phyloP scores from a whole-genome alignment of 2,797 vertebrate genomes.

The Loriculus beryllinus region DNA sequence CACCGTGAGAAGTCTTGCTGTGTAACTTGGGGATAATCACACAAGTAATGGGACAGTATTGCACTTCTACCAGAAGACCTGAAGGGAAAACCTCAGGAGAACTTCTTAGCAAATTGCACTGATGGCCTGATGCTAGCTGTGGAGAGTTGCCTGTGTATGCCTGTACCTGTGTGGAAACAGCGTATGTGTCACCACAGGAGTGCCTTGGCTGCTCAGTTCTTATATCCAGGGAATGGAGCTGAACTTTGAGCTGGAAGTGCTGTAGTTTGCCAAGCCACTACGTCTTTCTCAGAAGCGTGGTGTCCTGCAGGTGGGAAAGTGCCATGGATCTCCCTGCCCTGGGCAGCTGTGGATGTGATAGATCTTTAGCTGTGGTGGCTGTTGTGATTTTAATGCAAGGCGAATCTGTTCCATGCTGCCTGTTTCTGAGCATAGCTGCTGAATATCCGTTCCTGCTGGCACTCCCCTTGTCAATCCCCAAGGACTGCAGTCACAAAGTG shows the following conservation, averaged over 20 bases:
- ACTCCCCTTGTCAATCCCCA: background rate
- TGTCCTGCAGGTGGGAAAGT: background rate
- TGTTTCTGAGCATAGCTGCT: background rate
- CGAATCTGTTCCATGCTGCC: background rate
- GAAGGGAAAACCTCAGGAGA: background rate
- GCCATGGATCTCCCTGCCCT: background rate
- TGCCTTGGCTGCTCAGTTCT: background rate
- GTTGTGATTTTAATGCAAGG: background rate
- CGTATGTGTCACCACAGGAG: background rate
- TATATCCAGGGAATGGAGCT: background rate
- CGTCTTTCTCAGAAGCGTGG: background rate
- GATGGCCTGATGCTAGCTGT: background rate
- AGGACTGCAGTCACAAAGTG: background rate
- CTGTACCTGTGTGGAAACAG: background rate
- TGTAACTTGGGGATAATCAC: background rate
- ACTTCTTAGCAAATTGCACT: rapidly evolving
- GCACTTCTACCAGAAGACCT: background rate
- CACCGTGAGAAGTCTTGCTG: background rate
- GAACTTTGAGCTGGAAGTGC: background rate
- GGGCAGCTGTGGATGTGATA: background rate
- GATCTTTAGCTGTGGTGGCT: background rate
- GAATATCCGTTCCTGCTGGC: background rate
- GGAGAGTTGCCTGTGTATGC: background rate
- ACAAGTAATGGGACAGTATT: background rate
- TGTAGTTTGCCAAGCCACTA: background rate